Base-by-base conservation (phyloP, 2,888 invertebrate genomes). In the Theristus sp. region DNA sequence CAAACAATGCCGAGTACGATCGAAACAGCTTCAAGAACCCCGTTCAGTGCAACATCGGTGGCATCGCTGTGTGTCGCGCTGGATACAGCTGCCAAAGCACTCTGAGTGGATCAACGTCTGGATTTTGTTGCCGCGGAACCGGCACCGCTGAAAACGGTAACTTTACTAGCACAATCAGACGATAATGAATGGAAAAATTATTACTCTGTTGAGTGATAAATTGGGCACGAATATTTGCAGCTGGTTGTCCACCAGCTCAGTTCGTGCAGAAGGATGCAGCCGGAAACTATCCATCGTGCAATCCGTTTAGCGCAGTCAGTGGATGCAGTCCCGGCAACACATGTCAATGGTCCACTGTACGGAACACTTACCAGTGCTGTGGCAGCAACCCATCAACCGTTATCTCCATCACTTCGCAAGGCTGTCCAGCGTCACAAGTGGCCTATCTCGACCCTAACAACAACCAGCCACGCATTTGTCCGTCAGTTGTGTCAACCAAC, bases 61-160 rank as follows among this genome's bases (percentile, higher is more conserved):
- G 46, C 17, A 38, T 49, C 29, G 29, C 25, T 25, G 27, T 27
- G 49, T 71, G 71, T 59, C 70, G 70, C 38, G 58, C 61, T n/a
- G 71, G 71, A 38, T 71, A 69, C 62, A 68, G 68, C 13, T 71
- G 71, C 62, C 70, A 71, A 59, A 59, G 69, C 53, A 65, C 67
- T 17, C 17, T 56, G 27, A 27, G 27, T 10, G 54, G 54, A 6
- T 13, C 28, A 10, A 28, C 27, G 10, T 6, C 10, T 24, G 57
- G 57, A 17, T 57, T 24, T 26, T 57, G 57, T 29, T 57, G 57
- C 38, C 6, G n/a, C 1, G 25, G 30, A n/a, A 57, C 57, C 20
- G 57, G 31, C 1, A 17, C 6, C 25, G 57, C 57, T 25, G 38
- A 24, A 6, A 38, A 28, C 13, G 57, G 57, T 57, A 26, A 3